Percentiles rank a stretch among this genome's conserved stretches.
phyloP scores from a whole-genome alignment of 2,797 vertebrate species.

The Takifugu rubripes region DNA sequence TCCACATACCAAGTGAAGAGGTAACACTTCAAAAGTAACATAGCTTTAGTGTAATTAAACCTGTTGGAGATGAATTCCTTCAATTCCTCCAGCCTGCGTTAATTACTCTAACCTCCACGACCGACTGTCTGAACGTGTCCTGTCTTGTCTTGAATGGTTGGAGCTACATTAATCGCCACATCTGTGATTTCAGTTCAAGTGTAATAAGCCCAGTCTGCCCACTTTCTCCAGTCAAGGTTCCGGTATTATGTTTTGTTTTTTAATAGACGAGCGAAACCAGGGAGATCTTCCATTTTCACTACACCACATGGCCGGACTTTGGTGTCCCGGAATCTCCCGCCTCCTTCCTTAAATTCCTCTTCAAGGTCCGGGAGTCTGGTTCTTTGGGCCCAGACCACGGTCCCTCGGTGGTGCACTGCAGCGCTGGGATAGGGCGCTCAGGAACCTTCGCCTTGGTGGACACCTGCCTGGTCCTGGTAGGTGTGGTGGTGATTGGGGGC shows the following conservation, averaged over 20 bases:
- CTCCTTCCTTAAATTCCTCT: conserved; percentile 95
- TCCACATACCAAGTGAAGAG: background rate
- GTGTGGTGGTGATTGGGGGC: conserved; percentile 20
- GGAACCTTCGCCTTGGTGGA: conserved; percentile 95
- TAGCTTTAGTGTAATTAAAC: too few relatives aligned
- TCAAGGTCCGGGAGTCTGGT: conserved; percentile 91
- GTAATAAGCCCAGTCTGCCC: conserved; percentile 1
- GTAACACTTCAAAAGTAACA: background rate
- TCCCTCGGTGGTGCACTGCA: conserved; percentile 91
- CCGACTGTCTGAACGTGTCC: background rate
- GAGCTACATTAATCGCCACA: background rate
- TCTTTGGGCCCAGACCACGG: conserved; percentile 84
- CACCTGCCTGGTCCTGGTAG: conserved; percentile 93
- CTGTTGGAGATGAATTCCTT: too few relatives aligned
- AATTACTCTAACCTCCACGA: background rate
- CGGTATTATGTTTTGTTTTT: conserved; percentile 11
- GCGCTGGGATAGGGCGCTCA: conserved; percentile 93
- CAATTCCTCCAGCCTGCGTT: background rate
- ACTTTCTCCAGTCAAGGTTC: background rate
- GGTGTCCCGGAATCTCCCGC: conserved; percentile 96
- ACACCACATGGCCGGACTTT: conserved; percentile 98
- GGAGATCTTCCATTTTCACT: conserved; percentile 96
- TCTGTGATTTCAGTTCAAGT: background rate
- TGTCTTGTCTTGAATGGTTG: background rate
- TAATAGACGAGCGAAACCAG: conserved; percentile 85